Percentiles rank a stretch among this genome's conserved stretches.
Conservation (phyloP, 2,797 vertebrate genomes). For the Scarus forsteni region DNA sequence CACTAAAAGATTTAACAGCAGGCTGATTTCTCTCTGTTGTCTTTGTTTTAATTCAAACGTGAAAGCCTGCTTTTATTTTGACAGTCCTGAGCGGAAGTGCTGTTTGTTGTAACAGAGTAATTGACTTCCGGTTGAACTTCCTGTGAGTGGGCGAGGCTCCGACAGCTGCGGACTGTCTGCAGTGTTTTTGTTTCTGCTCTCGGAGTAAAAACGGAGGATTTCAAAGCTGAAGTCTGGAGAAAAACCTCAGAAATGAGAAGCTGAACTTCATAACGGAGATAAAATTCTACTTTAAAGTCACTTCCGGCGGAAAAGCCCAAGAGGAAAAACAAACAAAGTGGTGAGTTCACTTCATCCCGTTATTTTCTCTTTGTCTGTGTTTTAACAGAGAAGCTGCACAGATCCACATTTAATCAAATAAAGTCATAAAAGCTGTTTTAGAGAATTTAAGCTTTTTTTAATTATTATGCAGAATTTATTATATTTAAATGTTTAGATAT, state of each 20-base stretch:
- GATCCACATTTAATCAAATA: accelerated
- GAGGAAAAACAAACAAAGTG: background rate
- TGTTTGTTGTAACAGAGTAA: no score
- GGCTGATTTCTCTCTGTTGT: no score
- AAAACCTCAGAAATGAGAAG: background rate
- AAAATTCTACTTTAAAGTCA: background rate
- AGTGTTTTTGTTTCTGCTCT: background rate
- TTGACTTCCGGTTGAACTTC: background rate
- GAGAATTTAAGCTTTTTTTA: background rate
- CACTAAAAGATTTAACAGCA: no score
- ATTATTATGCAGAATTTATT: no score
- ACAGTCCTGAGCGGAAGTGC: no score
- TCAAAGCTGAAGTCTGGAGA: background rate
- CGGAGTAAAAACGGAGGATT: background rate
- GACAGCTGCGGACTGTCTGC: slow-evolving; percentile 18
- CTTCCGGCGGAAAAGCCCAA: background rate
- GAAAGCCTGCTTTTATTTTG: no score
- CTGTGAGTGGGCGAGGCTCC: slow-evolving; percentile 26
- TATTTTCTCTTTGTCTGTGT: slow-evolving; percentile 50
- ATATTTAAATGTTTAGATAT: no score
- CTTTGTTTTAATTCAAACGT: no score
- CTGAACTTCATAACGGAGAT: accelerated
- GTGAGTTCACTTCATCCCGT: slow-evolving; percentile 50
- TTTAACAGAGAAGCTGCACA: background rate
- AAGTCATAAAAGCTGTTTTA: background rate